These are phyloP conservation scores for Campoletis sonorensis DNA, from an alignment of 1,140 invertebrate species.

Conservation along the genomic window DNA sequence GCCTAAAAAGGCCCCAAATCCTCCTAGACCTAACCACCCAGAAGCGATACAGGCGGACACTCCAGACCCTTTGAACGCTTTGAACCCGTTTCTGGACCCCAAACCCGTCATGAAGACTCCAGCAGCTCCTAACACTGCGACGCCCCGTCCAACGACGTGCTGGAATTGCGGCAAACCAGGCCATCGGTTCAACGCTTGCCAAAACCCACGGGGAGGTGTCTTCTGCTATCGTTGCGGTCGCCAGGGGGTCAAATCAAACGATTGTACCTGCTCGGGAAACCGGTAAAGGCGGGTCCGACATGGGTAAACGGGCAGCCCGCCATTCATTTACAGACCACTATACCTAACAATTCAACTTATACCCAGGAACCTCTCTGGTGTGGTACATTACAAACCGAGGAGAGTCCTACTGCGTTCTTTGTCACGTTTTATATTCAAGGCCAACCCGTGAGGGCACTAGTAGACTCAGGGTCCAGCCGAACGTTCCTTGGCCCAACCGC, in stretches of 20 bases:
- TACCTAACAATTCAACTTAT: too few relatives aligned
- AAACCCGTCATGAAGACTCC: too few relatives aligned
- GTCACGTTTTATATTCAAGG: not conserved
- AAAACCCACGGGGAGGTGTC: not conserved
- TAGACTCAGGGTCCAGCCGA: conserved; percentile 30
- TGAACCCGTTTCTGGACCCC: not conserved
- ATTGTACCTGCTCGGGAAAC: conserved; percentile 34
- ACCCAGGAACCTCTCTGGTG: not conserved
- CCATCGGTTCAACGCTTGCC: conserved; percentile 20
- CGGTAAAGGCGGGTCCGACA: not conserved
- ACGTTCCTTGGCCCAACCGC: conserved; percentile 19
- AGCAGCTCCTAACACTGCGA: not conserved
- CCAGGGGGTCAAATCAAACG: not conserved
- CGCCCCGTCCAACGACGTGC: not conserved
- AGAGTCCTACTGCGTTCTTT: conserved; percentile 20
- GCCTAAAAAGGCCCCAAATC: not conserved
- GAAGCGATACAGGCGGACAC: not conserved
- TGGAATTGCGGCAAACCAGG: conserved; percentile 39
- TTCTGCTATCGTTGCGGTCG: conserved; percentile 37
- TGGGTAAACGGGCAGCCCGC: not conserved
- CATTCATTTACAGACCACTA: not conserved
- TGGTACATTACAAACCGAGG: not conserved
- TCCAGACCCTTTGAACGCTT: not conserved
- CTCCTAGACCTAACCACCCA: not conserved
- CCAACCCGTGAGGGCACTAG: not conserved